These are phyloP conservation scores for Otis tarda DNA, from an alignment of 2,113 vertebrate genomes.

Conservation along the genomic window DNA sequence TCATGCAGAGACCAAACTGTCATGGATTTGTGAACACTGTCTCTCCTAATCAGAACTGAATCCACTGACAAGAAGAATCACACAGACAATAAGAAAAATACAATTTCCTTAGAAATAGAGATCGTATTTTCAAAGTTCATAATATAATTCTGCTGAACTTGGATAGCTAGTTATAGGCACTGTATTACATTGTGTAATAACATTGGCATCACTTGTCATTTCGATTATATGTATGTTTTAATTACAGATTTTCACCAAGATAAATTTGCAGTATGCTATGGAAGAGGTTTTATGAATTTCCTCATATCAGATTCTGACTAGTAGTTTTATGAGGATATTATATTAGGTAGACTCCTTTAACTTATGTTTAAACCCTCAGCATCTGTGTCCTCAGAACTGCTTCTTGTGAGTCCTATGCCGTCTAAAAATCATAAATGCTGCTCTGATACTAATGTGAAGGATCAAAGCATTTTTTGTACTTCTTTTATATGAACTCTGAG, in stretches of 20 bases:
- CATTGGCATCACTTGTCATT: neutral
- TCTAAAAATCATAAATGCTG: neutral
- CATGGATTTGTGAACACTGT: neutral
- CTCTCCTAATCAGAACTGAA: neutral
- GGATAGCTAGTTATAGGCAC: neutral
- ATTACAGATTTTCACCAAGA: neutral
- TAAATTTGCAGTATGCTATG: neutral
- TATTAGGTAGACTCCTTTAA: neutral
- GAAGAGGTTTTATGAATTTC: neutral
- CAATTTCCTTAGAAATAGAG: conserved; percentile 2
- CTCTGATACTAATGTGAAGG: neutral
- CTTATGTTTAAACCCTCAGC: neutral
- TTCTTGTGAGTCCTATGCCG: neutral
- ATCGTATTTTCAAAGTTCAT: neutral
- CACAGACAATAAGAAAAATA: neutral
- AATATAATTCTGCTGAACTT: neutral
- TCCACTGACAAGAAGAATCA: neutral
- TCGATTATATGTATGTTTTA: neutral
- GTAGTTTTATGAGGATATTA: neutral
- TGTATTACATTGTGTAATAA: neutral
- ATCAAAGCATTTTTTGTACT: neutral
- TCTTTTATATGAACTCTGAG: neutral
- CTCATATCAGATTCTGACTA: neutral
- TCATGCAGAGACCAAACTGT: neutral
- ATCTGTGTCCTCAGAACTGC: neutral